phyloP scores from a whole-genome alignment of 2,113 vertebrate species.

The Psittacara wagleri region DNA sequence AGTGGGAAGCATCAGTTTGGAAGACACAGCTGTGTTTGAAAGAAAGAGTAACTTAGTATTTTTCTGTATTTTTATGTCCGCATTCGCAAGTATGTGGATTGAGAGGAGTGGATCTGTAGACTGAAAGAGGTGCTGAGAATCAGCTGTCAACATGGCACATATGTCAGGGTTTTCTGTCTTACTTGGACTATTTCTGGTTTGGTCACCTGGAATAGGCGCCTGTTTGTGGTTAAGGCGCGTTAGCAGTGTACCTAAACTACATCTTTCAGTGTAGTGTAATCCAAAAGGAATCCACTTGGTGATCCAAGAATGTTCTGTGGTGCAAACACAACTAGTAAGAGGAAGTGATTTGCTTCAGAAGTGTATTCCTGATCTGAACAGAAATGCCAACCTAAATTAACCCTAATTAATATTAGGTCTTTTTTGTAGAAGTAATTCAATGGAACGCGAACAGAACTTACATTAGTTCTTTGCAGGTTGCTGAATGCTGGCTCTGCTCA shows the following conservation, averaged over 20 bases:
- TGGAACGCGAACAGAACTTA: neutral
- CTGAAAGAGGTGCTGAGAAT: neutral
- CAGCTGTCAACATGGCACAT: rapidly evolving
- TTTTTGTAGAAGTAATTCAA: neutral
- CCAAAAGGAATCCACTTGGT: neutral
- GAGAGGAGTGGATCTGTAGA: neutral
- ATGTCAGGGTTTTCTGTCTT: neutral
- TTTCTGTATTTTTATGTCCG: neutral
- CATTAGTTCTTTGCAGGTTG: neutral
- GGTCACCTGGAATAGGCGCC: neutral
- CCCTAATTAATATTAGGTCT: neutral
- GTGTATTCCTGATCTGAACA: neutral
- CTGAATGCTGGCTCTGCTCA: neutral
- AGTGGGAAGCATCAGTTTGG: neutral
- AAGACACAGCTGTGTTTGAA: neutral
- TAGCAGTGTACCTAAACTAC: neutral
- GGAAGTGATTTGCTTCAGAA: neutral
- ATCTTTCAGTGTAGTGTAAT: neutral
- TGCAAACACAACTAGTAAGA: neutral
- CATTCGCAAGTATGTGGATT: neutral
- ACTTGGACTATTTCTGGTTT: neutral
- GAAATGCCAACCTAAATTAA: neutral
- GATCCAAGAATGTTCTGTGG: neutral
- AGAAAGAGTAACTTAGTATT: neutral
- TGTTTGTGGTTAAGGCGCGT: neutral